Evolutionary conservation across 2,113 vertebrate species (phyloP).

Genomic region (Lepisosteus oculatus): DNA sequence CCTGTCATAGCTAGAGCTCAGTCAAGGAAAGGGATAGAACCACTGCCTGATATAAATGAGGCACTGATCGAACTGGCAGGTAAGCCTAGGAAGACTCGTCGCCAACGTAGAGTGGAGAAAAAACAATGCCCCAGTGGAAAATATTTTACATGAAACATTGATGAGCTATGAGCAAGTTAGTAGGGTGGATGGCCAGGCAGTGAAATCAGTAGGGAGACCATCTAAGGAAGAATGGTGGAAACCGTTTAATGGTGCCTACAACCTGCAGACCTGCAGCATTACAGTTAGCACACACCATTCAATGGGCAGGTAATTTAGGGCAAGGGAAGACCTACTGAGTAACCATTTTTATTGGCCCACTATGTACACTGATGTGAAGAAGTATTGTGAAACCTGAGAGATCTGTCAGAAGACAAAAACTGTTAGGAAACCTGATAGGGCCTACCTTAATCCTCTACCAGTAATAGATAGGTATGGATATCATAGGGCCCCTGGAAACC

Average conservation of each 20-base stretch:
- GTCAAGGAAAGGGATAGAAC: conserved; percentile 7
- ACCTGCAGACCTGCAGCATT: not conserved
- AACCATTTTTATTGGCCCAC: not conserved
- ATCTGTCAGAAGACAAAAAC: not conserved
- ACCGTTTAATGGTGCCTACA: not conserved
- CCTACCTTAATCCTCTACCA: not conserved
- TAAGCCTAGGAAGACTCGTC: conserved; percentile 7
- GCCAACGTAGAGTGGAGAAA: not conserved
- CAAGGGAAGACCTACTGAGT: not conserved
- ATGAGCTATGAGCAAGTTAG: not conserved
- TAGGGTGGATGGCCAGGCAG: conserved; percentile 6
- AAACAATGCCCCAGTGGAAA: not conserved
- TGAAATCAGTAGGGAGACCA: not conserved
- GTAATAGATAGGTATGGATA: not conserved
- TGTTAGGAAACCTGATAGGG: not conserved
- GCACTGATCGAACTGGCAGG: conserved; percentile 6
- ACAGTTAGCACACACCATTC: not conserved
- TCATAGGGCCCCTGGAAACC: too few species aligned
- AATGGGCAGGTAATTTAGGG: not conserved
- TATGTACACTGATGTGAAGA: not conserved
- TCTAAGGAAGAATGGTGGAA: not conserved
- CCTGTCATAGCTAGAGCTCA: conserved; percentile 6
- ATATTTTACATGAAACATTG: not conserved
- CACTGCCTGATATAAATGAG: conserved; percentile 17
- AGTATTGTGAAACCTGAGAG: not conserved